phyloP scores from a whole-genome alignment of 2,797 vertebrate genomes.

The Coranthus polyacanthus region DNA sequence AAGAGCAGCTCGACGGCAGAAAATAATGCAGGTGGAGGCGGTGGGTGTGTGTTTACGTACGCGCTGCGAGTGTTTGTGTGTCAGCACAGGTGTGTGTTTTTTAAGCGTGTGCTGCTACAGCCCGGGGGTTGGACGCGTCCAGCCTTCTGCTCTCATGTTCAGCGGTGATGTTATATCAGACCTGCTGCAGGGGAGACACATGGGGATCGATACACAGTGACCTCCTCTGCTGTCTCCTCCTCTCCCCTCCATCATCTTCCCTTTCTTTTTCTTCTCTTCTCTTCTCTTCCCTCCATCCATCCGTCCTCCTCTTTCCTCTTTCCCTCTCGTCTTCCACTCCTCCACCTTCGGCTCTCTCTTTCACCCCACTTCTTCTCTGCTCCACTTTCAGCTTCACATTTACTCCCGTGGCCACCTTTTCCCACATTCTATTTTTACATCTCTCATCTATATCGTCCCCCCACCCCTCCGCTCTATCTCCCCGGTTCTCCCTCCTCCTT shows the following conservation, averaged over 20 bases:
- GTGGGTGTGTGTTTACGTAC: constrained; percentile 11
- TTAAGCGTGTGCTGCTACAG: constrained; percentile 29
- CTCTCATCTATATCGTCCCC: constrained; percentile 39
- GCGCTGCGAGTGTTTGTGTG: background rate
- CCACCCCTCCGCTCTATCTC: background rate
- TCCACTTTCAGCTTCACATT: constrained; percentile 48
- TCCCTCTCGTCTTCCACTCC: constrained; percentile 5
- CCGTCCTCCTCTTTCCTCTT: constrained; percentile 9
- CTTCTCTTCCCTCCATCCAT: constrained; percentile 9
- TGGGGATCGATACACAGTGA: constrained; percentile 65
- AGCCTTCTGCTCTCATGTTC: constrained; percentile 59
- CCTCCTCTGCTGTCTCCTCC: constrained; percentile 53
- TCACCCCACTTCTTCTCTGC: constrained; percentile 12
- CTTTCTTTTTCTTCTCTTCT: constrained; percentile 13
- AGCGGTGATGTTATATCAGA: constrained; percentile 56
- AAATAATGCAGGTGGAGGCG: constrained; percentile 1
- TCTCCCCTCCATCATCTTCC: constrained; percentile 14
- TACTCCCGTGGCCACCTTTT: constrained; percentile 42
- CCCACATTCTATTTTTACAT: constrained; percentile 55
- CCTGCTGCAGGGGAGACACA: constrained; percentile 56
- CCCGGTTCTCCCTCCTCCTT: constrained; percentile 32
- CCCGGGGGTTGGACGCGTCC: constrained; percentile 37
- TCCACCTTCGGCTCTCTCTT: no score
- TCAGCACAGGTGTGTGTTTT: constrained; percentile 1
- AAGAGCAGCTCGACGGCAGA: constrained; percentile 35